Conservation (phyloP, 2,888 invertebrate genomes). For the Cephus spinipes region DNA sequence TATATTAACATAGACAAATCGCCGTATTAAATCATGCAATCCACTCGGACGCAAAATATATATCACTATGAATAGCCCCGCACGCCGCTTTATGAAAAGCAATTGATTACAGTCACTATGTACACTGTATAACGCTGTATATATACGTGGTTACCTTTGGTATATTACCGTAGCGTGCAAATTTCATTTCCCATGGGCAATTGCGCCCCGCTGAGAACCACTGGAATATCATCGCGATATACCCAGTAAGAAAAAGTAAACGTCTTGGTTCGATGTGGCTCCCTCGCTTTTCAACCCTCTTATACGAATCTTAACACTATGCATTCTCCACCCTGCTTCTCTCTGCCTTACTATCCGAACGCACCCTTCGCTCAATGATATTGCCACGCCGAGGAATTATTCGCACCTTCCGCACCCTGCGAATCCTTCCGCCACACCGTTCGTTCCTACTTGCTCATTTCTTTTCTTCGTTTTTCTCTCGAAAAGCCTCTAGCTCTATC, state of each 20-base stretch:
- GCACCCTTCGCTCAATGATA: slow-evolving; percentile 18
- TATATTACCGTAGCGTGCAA: background rate
- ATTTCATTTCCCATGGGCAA: background rate
- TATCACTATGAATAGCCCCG: background rate
- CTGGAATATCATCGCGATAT: slow-evolving; percentile 20
- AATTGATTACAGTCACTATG: background rate
- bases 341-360: slow-evolving; percentile 1
- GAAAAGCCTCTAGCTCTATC: background rate
- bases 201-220: slow-evolving; percentile 9
- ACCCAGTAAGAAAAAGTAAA: slow-evolving; percentile 23
- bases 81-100: background rate
- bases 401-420: slow-evolving; percentile 39
- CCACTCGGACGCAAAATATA: background rate
- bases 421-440: slow-evolving; percentile 24
- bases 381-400: slow-evolving; percentile 42
- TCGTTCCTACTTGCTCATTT: slow-evolving; percentile 19
- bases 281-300: slow-evolving; percentile 16
- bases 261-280: slow-evolving; percentile 29
- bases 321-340: background rate
- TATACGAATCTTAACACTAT: slow-evolving; percentile 1
- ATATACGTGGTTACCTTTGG: background rate
- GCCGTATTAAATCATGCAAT: background rate
- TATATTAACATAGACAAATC: background rate
- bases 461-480: background rate
- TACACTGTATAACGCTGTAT: background rate